Evolutionary conservation across 2,797 vertebrate genomes (phyloP).

Genomic region (Poecilia velifera): DNA sequence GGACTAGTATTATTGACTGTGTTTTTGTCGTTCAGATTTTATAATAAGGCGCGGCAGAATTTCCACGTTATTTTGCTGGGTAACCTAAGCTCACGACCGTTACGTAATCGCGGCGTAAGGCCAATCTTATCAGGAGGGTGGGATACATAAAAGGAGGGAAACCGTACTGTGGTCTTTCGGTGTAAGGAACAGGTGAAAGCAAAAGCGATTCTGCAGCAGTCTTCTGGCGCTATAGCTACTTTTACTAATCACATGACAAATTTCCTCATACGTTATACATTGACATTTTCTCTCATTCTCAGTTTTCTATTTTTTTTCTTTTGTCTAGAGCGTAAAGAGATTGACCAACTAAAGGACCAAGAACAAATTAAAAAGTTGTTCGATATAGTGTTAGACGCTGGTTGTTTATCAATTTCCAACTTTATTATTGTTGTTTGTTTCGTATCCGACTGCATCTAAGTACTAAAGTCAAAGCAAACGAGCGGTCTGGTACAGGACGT

Average conservation of each 20-base stretch:
- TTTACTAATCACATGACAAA: too few species aligned
- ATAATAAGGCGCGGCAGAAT: accelerated
- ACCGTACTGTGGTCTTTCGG: slow-evolving; percentile 44
- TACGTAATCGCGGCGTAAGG: background rate
- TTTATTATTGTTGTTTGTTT: background rate
- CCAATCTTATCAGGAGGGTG: background rate
- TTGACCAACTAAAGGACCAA: too few species aligned
- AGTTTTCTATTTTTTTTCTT: too few species aligned
- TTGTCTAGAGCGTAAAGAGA: too few species aligned
- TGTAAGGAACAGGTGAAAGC: background rate
- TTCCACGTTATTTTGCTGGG: accelerated
- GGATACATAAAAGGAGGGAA: slow-evolving; percentile 47
- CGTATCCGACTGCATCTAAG: background rate
- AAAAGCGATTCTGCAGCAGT: background rate
- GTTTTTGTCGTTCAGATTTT: background rate
- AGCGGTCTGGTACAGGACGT: background rate
- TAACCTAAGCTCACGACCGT: accelerated
- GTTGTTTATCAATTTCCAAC: background rate
- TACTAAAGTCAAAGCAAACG: background rate
- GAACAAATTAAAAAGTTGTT: background rate
- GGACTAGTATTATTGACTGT: accelerated
- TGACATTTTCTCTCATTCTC: too few species aligned
- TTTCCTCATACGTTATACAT: background rate
- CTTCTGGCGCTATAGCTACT: background rate
- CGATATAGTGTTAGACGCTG: background rate